phyloP scores from a whole-genome alignment of 2,888 invertebrate species.

The Xylota sylvarum region DNA sequence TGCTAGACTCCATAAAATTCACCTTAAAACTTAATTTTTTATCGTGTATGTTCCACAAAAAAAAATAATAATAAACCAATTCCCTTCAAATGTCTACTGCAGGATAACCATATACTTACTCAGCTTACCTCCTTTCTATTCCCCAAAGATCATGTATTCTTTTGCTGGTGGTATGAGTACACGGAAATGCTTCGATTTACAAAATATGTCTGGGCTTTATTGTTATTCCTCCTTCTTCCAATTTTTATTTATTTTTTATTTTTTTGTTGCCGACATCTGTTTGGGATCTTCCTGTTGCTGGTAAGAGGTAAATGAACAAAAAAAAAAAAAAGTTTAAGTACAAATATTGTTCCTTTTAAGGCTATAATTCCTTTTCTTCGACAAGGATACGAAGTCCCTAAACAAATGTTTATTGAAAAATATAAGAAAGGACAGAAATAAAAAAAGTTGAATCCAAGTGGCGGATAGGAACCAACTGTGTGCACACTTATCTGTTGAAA shows the following conservation, averaged over 20 bases:
- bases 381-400: constrained; percentile 24
- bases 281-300: constrained; percentile 57
- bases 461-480: constrained; percentile 31
- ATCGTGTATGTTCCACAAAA: constrained; percentile 18
- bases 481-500: constrained; percentile 32
- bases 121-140: neutral
- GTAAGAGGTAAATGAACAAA: constrained; percentile 28
- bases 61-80: constrained; percentile 46
- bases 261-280: constrained; percentile 62
- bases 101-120: constrained; percentile 39
- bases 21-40: constrained; percentile 17
- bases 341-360: constrained; percentile 60
- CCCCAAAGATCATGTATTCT: neutral
- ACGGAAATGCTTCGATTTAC: constrained; percentile 70
- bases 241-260: constrained; percentile 26
- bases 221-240: constrained; percentile 21
- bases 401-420: constrained; percentile 53
- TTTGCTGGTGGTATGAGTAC: constrained; percentile 1
- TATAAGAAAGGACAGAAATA: constrained; percentile 3
- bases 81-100: constrained; percentile 50
- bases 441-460: constrained; percentile 17
- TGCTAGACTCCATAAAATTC: neutral
- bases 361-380: constrained; percentile 45
- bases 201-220: constrained; percentile 66
- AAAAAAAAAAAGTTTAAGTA: constrained; percentile 33